Percentiles rank a stretch among this genome's conserved stretches.
Evolutionary conservation across 2,797 vertebrate genomes (phyloP).

Genomic region (Fistularia commersonii): DNA sequence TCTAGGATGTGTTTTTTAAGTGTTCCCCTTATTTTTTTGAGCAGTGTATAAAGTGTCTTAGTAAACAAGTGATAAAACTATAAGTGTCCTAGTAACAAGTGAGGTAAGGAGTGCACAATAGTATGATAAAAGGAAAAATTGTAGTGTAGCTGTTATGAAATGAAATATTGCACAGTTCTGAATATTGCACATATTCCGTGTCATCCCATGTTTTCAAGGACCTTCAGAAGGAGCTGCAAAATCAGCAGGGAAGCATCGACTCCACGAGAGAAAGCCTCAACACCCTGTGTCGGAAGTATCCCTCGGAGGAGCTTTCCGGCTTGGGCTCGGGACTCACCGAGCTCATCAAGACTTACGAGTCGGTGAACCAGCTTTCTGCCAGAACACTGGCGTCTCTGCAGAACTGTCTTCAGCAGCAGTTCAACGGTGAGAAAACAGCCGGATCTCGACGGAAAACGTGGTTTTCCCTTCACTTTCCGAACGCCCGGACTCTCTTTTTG

Average conservation of each 20-base stretch:
- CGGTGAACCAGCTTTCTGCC: constrained; percentile 83
- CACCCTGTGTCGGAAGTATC: constrained; percentile 89
- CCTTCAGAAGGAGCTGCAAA: constrained; percentile 89
- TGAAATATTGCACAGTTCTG: too few species aligned
- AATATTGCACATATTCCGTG: too few species aligned
- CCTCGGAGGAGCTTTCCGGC: constrained; percentile 83
- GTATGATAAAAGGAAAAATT: too few species aligned
- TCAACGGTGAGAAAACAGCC: constrained; percentile 76
- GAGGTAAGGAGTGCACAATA: too few species aligned
- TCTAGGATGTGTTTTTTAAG: too few species aligned
- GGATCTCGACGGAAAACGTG: too few species aligned
- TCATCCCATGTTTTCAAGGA: constrained; percentile 72
- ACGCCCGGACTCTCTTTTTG: neutral
- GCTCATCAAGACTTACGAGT: constrained; percentile 89
- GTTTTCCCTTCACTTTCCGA: too few species aligned
- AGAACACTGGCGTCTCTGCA: constrained; percentile 84
- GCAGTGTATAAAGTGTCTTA: too few species aligned
- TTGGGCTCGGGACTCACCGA: constrained; percentile 83
- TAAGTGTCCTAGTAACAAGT: too few species aligned
- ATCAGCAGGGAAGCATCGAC: constrained; percentile 85
- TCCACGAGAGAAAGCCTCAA: constrained; percentile 86
- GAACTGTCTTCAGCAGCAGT: constrained; percentile 86
- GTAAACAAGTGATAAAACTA: too few species aligned
- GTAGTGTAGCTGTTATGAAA: too few species aligned
- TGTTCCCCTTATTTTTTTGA: too few species aligned